phyloP scores from a whole-genome alignment of 2,888 invertebrate species.

The Pristionchus mayeri region DNA sequence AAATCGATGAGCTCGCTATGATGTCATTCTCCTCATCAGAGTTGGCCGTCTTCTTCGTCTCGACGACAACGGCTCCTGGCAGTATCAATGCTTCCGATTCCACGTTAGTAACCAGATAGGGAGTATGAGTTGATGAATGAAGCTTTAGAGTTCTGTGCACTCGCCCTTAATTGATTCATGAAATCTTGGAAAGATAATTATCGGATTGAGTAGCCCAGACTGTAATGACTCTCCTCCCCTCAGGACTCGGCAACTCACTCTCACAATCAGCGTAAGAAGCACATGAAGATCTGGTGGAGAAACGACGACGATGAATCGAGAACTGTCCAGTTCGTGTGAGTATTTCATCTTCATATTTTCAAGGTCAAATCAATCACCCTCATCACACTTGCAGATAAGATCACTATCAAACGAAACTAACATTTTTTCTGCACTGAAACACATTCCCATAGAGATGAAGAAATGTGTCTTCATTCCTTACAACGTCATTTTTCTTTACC shows the following conservation, averaged over 20 bases:
- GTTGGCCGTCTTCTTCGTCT: constrained; percentile 72
- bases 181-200: neutral
- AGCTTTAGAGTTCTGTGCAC: no score
- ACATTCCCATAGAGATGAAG: no score
- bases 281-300: constrained; percentile 74
- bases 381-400: no score
- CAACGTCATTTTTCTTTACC: no score
- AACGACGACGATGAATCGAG: constrained; percentile 68
- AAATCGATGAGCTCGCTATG: no score
- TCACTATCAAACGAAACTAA: no score
- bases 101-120: constrained; percentile 33
- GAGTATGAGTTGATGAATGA: neutral
- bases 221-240: neutral
- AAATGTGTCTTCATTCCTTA: no score
- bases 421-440: no score
- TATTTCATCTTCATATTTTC: neutral
- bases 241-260: constrained; percentile 73
- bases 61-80: constrained; percentile 74
- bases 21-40: constrained; percentile 56
- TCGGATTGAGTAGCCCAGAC: neutral
- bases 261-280: constrained; percentile 73
- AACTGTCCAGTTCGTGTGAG: constrained; percentile 74
- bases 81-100: constrained; percentile 72
- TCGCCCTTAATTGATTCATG: neutral
- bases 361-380: no score